A percentile compares a stretch with the other conserved stretches of the same genome.
Evolutionary conservation across 23 tunicate species (phyloP).

Genomic region (Clavelina lepadiformis): DNA sequence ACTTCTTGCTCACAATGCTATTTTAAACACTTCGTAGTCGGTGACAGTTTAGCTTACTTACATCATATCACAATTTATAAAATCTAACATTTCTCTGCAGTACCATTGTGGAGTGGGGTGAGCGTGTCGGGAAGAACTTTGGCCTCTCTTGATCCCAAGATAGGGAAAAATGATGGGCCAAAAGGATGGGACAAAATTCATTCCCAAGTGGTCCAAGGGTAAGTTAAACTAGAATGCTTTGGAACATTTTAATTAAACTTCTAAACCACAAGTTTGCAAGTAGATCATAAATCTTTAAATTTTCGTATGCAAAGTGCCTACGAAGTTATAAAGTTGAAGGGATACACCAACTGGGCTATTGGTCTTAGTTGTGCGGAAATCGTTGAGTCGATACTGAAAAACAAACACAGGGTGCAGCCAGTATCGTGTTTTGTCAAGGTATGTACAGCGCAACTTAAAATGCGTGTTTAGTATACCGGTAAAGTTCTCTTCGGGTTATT

Average conservation of each 20-base stretch:
- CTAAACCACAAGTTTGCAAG: too few relatives aligned
- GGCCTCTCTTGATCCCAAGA: conserved; percentile 43
- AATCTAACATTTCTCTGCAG: conserved; percentile 24
- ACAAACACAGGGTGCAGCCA: conserved; percentile 54
- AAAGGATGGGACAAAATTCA: conserved; percentile 85
- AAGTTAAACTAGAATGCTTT: conserved; percentile 5
- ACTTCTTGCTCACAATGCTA: too few relatives aligned
- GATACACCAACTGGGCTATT: conserved; percentile 94
- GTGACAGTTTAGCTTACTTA: too few relatives aligned
- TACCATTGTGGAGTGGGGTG: conserved; percentile 83
- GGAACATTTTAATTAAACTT: too few relatives aligned
- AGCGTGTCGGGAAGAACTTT: conserved; percentile 57
- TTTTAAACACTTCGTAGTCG: too few relatives aligned
- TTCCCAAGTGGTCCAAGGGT: conserved; percentile 74
- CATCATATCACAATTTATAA: too few relatives aligned
- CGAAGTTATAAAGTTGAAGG: conserved; percentile 74
- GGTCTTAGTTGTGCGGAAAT: conserved; percentile 79
- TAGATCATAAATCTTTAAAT: not conserved
- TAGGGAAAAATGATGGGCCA: conserved; percentile 67
- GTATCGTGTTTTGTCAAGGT: conserved; percentile 89
- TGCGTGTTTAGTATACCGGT: too few relatives aligned
- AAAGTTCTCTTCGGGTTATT: too few relatives aligned
- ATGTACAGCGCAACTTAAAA: not conserved
- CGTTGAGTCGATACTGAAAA: conserved; percentile 44
- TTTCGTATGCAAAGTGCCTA: conserved; percentile 42